These are phyloP conservation scores for Andinoacara biseriatus DNA, from an alignment of 2,113 vertebrate species.

Conservation along the genomic window DNA sequence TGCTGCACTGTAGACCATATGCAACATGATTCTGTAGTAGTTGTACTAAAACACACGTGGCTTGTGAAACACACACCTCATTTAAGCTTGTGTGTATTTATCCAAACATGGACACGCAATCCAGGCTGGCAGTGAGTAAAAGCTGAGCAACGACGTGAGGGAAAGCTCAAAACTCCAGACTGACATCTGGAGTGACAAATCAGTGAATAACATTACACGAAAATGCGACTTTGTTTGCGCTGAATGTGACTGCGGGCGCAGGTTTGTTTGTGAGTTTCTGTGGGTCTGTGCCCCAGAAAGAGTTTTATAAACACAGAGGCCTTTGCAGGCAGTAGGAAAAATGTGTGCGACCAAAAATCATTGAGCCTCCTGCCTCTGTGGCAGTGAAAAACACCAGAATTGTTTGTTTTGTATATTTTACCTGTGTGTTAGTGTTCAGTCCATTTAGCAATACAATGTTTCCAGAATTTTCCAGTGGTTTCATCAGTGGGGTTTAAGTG, in stretches of 20 bases:
- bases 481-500: background rate
- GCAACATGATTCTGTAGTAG: constrained; percentile 46
- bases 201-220: constrained; percentile 19
- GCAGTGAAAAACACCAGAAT: background rate
- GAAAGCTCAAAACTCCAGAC: constrained; percentile 55
- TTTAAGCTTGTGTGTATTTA: constrained; percentile 48
- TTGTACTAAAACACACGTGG: constrained; percentile 44
- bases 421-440: background rate
- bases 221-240: constrained; percentile 22
- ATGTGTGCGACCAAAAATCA: constrained; percentile 3
- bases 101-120: constrained; percentile 62
- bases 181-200: background rate
- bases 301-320: constrained; percentile 29
- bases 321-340: constrained; percentile 16
- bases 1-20: constrained; percentile 46
- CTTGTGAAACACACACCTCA: constrained; percentile 47
- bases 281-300: constrained; percentile 41
- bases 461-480: background rate
- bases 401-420: background rate
- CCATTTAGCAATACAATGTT: background rate
- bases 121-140: background rate
- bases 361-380: background rate
- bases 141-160: constrained; percentile 28
- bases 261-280: constrained; percentile 36
- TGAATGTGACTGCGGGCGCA: constrained; percentile 20